phyloP scores from a whole-genome alignment of 2,888 invertebrate species.

The Nebria salina region DNA sequence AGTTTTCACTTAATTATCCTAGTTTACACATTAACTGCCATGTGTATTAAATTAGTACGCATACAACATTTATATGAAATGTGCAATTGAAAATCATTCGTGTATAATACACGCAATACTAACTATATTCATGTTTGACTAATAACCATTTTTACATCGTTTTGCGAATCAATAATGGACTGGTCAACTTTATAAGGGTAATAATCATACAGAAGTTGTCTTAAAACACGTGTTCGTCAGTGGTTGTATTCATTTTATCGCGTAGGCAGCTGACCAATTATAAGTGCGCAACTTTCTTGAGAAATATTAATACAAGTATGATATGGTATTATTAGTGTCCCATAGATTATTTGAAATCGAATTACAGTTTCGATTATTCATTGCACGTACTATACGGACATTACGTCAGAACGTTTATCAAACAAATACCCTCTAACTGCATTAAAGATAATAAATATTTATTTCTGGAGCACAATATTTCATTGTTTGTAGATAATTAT shows the following conservation, averaged over 20 bases:
- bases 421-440: neutral
- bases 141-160: no score
- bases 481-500: neutral
- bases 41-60: no score
- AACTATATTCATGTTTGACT: no score
- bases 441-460: no score
- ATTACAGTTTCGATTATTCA: constrained; percentile 28
- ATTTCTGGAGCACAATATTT: no score
- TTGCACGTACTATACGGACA: constrained; percentile 9
- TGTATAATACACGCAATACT: no score
- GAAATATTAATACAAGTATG: constrained; percentile 43
- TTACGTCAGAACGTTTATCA: neutral
- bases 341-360: constrained; percentile 43
- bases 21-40: neutral
- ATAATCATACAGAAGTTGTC: neutral
- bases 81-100: no score
- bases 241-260: neutral
- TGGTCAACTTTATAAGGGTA: neutral
- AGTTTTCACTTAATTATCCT: neutral
- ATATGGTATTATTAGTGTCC: constrained; percentile 42
- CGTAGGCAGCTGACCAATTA: constrained; percentile 43
- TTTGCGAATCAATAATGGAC: neutral
- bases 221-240: neutral
- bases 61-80: no score
- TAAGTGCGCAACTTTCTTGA: constrained; percentile 40